Conservation (phyloP, 2,888 invertebrate genomes). For the Nephrotoma flavescens region DNA sequence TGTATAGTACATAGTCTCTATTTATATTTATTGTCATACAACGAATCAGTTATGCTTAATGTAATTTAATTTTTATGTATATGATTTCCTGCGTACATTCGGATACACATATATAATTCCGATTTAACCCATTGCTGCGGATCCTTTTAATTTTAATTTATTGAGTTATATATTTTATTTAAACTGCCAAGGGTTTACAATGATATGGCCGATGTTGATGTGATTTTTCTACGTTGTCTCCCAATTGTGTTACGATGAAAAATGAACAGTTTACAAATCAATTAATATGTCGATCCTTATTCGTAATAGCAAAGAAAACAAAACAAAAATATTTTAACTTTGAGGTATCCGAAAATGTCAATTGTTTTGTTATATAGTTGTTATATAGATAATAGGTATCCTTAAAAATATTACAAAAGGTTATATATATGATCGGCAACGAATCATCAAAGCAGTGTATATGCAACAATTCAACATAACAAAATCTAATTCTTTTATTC, state of each 20-base stretch:
- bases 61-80: neutral
- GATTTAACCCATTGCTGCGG: neutral
- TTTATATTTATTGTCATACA: slow-evolving; percentile 2
- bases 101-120: no score
- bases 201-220: neutral
- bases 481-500: neutral
- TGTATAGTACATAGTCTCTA: neutral
- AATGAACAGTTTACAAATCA: neutral
- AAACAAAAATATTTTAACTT: neutral
- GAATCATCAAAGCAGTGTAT: neutral
- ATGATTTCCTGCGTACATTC: neutral
- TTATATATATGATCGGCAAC: neutral
- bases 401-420: neutral
- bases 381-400: neutral
- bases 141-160: neutral
- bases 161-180: neutral
- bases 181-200: neutral
- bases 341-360: neutral
- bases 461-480: neutral
- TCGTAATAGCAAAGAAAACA: neutral
- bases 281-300: neutral
- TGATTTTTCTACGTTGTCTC: neutral
- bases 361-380: neutral
- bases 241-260: neutral
- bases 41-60: slow-evolving; percentile 4